phyloP scores from a whole-genome alignment of 2,113 vertebrate genomes.

The Sinosuthora webbiana region DNA sequence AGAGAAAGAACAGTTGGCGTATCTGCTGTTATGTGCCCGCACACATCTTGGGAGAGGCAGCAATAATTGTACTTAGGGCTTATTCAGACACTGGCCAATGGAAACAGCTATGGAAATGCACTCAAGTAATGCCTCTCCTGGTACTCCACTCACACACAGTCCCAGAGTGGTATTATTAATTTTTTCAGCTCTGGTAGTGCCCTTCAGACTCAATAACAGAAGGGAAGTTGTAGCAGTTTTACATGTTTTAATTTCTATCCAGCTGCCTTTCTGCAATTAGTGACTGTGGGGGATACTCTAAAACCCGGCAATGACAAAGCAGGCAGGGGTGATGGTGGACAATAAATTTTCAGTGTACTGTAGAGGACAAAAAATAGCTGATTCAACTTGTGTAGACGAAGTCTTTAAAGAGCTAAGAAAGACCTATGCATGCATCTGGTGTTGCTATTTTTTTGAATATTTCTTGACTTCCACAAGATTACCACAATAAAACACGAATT shows the following conservation, averaged over 20 bases:
- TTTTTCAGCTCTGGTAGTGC: not conserved
- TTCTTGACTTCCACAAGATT: not conserved
- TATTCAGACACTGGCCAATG: accelerated
- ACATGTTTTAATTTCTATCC: not conserved
- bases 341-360: not conserved
- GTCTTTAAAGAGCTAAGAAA: not conserved
- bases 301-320: not conserved
- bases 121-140: not conserved
- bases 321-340: not conserved
- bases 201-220: not conserved
- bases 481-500: not conserved
- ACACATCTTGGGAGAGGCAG: not conserved
- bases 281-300: not conserved
- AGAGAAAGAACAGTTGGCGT: not conserved
- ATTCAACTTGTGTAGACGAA: not conserved
- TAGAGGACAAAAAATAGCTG: not conserved
- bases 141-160: not conserved
- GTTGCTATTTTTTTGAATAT: not conserved
- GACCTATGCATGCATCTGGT: not conserved
- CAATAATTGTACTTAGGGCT: not conserved
- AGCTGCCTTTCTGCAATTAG: slow-evolving; percentile 11
- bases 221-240: not conserved
- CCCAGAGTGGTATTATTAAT: not conserved
- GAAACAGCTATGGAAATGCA: not conserved
- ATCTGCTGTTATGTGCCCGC: not conserved